Evolutionary conservation across 1,140 invertebrate genomes (phyloP).

Genomic region (Brachionus sp.): DNA sequence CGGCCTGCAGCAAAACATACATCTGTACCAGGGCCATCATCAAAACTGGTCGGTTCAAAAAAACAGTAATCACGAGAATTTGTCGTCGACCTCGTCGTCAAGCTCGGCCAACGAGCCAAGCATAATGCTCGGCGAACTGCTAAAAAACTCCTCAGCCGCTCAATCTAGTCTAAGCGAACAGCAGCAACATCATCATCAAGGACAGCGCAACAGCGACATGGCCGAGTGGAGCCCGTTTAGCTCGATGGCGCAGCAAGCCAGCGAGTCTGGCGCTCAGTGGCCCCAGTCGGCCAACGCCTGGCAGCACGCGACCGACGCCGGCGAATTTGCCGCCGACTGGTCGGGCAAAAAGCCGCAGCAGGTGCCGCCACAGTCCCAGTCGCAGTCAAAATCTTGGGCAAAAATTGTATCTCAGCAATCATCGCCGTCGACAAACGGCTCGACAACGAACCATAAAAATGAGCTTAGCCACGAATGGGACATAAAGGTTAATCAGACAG

Average conservation of each 20-base stretch:
- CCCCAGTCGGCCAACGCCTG: neutral
- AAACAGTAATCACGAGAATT: neutral
- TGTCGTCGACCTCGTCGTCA: neutral
- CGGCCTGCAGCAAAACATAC: neutral
- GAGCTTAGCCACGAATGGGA: conserved; percentile 43
- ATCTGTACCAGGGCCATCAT: neutral
- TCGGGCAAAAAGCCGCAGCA: neutral
- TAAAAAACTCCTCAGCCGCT: neutral
- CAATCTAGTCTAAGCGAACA: conserved; percentile 19
- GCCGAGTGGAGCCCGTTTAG: neutral
- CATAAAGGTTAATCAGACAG: conserved; percentile 42
- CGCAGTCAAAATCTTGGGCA: conserved; percentile 11
- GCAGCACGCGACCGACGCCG: neutral
- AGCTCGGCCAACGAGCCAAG: neutral
- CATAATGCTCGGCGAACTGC: neutral
- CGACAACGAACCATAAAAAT: conserved; percentile 37
- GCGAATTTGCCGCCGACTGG: neutral
- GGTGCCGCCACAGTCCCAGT: neutral
- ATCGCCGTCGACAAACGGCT: neutral
- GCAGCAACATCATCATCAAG: neutral
- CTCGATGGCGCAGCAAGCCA: neutral
- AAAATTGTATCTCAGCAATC: conserved; percentile 44
- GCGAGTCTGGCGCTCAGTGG: neutral
- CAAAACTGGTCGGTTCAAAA: neutral
- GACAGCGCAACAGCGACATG: neutral